Percentiles rank a stretch among this genome's conserved stretches.
Conservation (phyloP, 2,797 vertebrate genomes). For the Smutsia gigantea region DNA sequence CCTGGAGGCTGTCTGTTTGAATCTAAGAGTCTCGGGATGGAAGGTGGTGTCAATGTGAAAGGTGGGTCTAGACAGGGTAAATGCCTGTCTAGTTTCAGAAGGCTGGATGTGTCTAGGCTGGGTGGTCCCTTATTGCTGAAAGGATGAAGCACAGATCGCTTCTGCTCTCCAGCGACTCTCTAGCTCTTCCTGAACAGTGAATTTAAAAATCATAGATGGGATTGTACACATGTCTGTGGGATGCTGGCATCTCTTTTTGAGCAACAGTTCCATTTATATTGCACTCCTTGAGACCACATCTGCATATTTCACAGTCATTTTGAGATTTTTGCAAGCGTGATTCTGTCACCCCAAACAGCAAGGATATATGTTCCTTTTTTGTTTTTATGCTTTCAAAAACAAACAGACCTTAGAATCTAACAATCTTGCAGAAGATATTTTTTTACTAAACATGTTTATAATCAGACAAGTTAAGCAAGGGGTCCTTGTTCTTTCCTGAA, state of each 20-base stretch:
- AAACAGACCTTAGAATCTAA: background rate
- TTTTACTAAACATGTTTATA: background rate
- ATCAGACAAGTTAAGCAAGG: background rate
- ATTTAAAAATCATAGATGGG: background rate
- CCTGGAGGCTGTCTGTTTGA: background rate
- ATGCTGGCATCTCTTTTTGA: background rate
- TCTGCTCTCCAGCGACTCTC: background rate
- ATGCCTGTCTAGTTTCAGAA: background rate
- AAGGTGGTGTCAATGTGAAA: accelerated
- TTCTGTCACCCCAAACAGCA: conserved; percentile 11
- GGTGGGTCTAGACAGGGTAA: background rate
- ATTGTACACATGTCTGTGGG: background rate
- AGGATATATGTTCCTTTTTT: background rate
- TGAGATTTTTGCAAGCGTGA: background rate
- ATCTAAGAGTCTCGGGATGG: background rate
- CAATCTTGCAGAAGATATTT: conserved; percentile 6
- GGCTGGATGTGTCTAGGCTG: no score
- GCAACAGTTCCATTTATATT: background rate
- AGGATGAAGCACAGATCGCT: accelerated
- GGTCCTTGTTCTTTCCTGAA: background rate
- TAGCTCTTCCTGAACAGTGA: accelerated
- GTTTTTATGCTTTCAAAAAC: background rate
- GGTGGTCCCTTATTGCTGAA: no score
- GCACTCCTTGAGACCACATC: background rate
- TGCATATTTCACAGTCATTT: background rate